Conservation (phyloP, 2,888 invertebrate genomes). For the Andrena hattorfiana region DNA sequence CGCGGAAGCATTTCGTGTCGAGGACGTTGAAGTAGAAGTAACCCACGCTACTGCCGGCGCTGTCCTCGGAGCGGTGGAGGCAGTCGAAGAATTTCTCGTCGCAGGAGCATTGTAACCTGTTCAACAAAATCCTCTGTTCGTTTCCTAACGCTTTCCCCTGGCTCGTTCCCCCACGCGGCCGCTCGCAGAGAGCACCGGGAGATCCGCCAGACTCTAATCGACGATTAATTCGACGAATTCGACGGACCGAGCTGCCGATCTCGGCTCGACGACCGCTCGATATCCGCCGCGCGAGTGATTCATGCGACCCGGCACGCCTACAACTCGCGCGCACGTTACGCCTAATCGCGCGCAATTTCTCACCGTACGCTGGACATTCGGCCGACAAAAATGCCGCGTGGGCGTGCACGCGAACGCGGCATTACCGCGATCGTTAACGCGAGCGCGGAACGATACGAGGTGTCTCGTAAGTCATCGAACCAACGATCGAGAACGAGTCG, state of each 20-base stretch:
- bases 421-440: conserved; percentile 44
- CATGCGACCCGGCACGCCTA: conserved; percentile 50
- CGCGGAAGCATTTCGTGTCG: conserved; percentile 87
- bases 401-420: conserved; percentile 49
- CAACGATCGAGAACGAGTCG: neutral
- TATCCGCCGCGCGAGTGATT: conserved; percentile 44
- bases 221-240: conserved; percentile 28
- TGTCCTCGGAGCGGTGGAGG: conserved; percentile 81
- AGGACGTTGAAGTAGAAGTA: conserved; percentile 86
- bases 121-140: neutral
- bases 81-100: conserved; percentile 86
- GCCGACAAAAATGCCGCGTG: conserved; percentile 39
- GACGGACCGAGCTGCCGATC: conserved; percentile 21
- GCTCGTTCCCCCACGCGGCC: neutral
- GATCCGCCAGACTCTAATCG: neutral
- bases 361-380: conserved; percentile 33
- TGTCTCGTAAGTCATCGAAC: neutral
- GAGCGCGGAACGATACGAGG: neutral
- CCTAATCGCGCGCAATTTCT: conserved; percentile 51
- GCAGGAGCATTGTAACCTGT: conserved; percentile 86
- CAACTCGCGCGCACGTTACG: conserved; percentile 39
- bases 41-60: conserved; percentile 79
- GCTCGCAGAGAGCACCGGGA: neutral
- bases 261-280: conserved; percentile 69
- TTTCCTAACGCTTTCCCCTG: neutral